Base-by-base conservation (phyloP, 64 coral and sea anemone species). In the Catalaphyllia jardinei region DNA sequence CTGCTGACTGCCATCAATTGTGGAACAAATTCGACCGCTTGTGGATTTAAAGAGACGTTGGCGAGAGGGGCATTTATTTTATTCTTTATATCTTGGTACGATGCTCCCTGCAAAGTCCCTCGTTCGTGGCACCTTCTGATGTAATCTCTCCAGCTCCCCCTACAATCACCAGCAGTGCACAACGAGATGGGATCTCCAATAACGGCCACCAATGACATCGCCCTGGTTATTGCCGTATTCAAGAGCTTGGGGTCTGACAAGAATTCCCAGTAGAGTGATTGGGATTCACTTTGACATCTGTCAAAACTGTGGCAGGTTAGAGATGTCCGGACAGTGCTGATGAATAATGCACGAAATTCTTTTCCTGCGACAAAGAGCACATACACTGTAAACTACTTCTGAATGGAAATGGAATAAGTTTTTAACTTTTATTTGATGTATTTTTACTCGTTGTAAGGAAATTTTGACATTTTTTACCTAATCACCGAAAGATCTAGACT, bases 181-280 rank as follows among this genome's bases (percentile, higher is more conserved):
- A 95, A 64, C 35, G 94, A 87, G n/a, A 95, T 42, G 3, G 94
- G 89, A 7, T 95, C 89, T 61, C 94, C 94, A 60, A 95, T 78
- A 61, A 95, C 94, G 15, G 71, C 89, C 51, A 95, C 71, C 4
- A 95, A 18, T 2, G 89, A 95, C 77, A 80, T 92, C 51, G 94
- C 94, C 64, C 94, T 76, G 16, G 94, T 95, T 67, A 95, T 76
- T 1, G 94, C 94, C 1, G 94, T 95, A 60, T 91, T 92, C 6
- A 95, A 46, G 16, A 95, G 85, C n/a, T 91, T 95, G 7, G 89
- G 76, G 33, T 95, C 94, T 22, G 94, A 95, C 29, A 95, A 74
- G 73, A 95, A 95, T 62, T 95, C 94, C 42, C 71, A 64, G 20
- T 60, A 77, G 17, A 61, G 19, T 77, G 30, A 42, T 24, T 30